Base-by-base conservation (phyloP, 2,113 vertebrate genomes). In the Rhea americana region DNA sequence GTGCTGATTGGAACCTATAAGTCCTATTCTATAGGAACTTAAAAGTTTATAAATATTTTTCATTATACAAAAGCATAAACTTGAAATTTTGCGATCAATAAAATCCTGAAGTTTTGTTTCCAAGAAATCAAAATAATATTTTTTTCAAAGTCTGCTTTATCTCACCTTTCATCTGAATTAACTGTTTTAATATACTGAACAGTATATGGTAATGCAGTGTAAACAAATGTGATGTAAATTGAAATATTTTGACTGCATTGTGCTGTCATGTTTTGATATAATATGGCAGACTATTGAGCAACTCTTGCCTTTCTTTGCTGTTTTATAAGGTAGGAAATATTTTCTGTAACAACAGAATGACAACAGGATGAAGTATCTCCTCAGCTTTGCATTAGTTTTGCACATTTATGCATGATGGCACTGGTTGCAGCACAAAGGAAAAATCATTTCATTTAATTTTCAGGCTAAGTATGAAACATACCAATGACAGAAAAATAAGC, bases 401-500 rank as follows among this genome's bases (percentile, higher is more conserved):
- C 41, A 19, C 13, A 7, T 8, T 6, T 48, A 53, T 65, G 65
- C 14, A 9, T 9, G 24, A 41, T 68, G 48, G 14, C 15, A 68
- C 16, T 53, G 78, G 24, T 26, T 21, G 14, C 14, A 74, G 32
- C 39, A 41, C 21, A 88, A 77, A 32, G 74, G n/a, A 56, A 66
- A 61, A 4, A 1, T 5, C 28, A 35, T 68, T 50, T 37, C 45
- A 5, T 83, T 87, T 90, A 75, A 32, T 3, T 67, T 82, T 87
- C 70, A 89, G 32, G 53, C 5, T 22, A 81, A 51, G 30, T 45
- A 45, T 12, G 79, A 53, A 89, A 85, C 96, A 96, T 96, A 98
- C 98, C 97, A 8, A 97, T 22, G 37, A 97, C 83, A 39, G 93
- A 96, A 91, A 97, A 82, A 65, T 91, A 95, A 67, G 96, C 96